These are phyloP conservation scores for Tiliacea citrago DNA, from an alignment of 2,888 invertebrate genomes.

Conservation along the genomic window DNA sequence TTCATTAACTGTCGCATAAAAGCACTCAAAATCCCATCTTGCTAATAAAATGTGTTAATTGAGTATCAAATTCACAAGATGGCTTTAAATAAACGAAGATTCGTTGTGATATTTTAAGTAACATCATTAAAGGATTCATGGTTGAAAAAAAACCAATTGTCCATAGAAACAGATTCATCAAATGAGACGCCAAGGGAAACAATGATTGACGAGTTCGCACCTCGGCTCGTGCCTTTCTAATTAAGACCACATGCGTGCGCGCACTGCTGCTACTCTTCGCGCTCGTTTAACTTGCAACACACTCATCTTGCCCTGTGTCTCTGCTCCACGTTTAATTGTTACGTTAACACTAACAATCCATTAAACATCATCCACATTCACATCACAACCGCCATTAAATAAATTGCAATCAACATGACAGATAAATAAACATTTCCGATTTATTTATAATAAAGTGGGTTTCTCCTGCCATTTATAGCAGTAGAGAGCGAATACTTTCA, in stretches of 20 bases:
- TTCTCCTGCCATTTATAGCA: conserved; percentile 53
- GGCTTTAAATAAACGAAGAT: conserved; percentile 10
- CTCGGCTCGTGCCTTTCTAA: conserved; percentile 86
- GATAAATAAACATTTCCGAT: conserved; percentile 45
- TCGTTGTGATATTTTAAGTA: conserved; percentile 49
- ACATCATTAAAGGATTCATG: conserved; percentile 78
- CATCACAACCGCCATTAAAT: conserved; percentile 31
- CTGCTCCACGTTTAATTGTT: conserved; percentile 68
- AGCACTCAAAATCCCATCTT: conserved; percentile 20
- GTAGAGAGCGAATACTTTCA: conserved; percentile 48
- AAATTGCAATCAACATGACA: conserved; percentile 46
- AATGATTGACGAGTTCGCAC: conserved; percentile 90
- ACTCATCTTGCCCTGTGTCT: conserved; percentile 75
- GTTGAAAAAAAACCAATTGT: conserved; percentile 79
- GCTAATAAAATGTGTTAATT: conserved; percentile 52
- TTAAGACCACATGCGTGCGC: conserved; percentile 88
- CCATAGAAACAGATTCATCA: conserved; percentile 83
- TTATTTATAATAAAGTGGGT: conserved; percentile 22
- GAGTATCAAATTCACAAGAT: conserved; percentile 35
- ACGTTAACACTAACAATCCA: conserved; percentile 55
- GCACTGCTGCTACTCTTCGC: conserved; percentile 82
- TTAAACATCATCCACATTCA: conserved; percentile 47
- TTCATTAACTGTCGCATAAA: conserved; percentile 18
- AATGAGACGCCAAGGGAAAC: conserved; percentile 81
- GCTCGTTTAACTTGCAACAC: conserved; percentile 80